phyloP scores from a whole-genome alignment of 2,888 invertebrate genomes.

The Heteromurus nitidus region DNA sequence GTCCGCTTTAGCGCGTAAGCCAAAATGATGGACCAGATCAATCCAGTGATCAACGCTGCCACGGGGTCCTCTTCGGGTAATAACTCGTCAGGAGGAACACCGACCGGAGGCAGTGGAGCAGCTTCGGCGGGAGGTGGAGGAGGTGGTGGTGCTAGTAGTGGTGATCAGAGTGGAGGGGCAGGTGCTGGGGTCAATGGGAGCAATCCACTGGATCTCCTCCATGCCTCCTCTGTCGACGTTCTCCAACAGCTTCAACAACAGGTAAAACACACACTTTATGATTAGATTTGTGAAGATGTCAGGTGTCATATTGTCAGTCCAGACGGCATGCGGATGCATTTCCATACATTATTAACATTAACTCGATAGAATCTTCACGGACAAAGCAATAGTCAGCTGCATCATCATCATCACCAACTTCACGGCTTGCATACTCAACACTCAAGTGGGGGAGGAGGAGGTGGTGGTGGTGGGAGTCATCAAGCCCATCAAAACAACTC shows the following conservation, averaged over 20 bases:
- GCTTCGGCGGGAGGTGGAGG: not conserved
- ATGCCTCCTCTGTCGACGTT: slow-evolving; percentile 47
- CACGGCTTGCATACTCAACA: slow-evolving; percentile 36
- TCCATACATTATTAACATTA: slow-evolving; percentile 1
- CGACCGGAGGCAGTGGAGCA: slow-evolving; percentile 9
- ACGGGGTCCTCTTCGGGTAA: slow-evolving; percentile 33
- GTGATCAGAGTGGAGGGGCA: slow-evolving; percentile 28
- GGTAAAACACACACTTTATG: slow-evolving; percentile 14
- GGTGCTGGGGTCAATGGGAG: slow-evolving; percentile 35
- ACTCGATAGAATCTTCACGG: slow-evolving; percentile 51
- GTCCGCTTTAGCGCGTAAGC: slow-evolving; percentile 14
- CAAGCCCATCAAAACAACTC: slow-evolving; percentile 27
- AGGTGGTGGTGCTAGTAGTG: slow-evolving; percentile 35
- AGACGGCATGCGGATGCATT: not conserved
- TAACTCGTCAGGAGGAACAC: slow-evolving; percentile 40
- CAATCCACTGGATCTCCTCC: slow-evolving; percentile 52
- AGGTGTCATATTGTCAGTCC: too few species aligned
- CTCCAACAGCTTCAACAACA: slow-evolving; percentile 58
- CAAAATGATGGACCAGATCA: slow-evolving; percentile 62
- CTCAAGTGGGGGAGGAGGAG: slow-evolving; percentile 3
- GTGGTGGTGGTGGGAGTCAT: slow-evolving; percentile 4
- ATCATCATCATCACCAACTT: slow-evolving; percentile 43
- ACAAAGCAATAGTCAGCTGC: slow-evolving; percentile 22
- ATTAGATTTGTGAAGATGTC: not conserved
- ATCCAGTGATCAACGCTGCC: slow-evolving; percentile 56